Percentiles rank a stretch among this genome's conserved stretches.
Conservation (phyloP, 2,797 vertebrate species). For the Eupleurogrammus muticus region DNA sequence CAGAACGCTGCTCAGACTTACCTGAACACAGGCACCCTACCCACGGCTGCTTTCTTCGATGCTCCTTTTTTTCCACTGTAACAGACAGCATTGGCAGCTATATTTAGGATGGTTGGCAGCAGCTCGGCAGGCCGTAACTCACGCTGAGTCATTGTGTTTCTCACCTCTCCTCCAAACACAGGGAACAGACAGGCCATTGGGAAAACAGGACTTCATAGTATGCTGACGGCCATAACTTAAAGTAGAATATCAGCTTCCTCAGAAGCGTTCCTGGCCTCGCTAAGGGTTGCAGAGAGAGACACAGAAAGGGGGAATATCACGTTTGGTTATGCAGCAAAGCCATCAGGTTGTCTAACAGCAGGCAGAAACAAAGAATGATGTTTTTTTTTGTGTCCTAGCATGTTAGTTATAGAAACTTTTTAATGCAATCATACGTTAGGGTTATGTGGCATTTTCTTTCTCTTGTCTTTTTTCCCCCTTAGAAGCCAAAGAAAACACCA, state of each 20-base stretch:
- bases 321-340: conserved; percentile 2
- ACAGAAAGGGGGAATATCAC: not conserved
- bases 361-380: not conserved
- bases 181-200: conserved; percentile 42
- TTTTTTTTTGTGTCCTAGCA: not conserved
- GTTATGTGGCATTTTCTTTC: not conserved
- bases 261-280: conserved; percentile 17
- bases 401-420: too few relatives aligned
- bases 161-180: conserved; percentile 55
- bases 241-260: conserved; percentile 31
- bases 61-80: conserved; percentile 34
- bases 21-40: conserved; percentile 22
- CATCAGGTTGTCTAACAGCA: not conserved
- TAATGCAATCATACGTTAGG: not conserved
- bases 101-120: conserved; percentile 64
- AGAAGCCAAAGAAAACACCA: not conserved
- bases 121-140: conserved; percentile 56
- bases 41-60: conserved; percentile 13
- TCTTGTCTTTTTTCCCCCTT: not conserved
- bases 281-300: not conserved
- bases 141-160: conserved; percentile 58
- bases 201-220: conserved; percentile 25
- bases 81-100: conserved; percentile 59
- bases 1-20: conserved; percentile 11
- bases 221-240: not conserved